Evolutionary conservation across 2,113 vertebrate species (phyloP), one percentile per base, ranked within the genome.

Genomic region (Apteryx mantelli): DNA sequence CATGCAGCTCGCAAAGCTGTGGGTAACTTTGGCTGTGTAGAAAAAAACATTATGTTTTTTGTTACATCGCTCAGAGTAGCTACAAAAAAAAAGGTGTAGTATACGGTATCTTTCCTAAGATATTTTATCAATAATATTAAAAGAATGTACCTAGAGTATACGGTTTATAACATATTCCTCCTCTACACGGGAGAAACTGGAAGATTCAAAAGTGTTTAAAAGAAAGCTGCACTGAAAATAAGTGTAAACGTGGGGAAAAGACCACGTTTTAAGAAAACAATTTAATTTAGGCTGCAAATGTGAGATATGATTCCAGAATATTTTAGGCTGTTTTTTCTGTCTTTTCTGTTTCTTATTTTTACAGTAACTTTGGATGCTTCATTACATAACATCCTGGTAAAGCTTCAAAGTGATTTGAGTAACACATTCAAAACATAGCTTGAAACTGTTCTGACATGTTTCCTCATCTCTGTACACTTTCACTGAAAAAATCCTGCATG

Each of bases 11-110:
- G 91, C 94, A 30, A 82, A 64, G 84, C 5, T n/a, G 61, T 1
- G 38, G 78, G 82, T 40, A 80, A 82, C 91, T 63, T 63, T 55
- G 56, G 84, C 88, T 96, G 95, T 93, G 96, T 91, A 96, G 96
- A 93, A 89, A 87, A 38, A 19, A 95, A 42, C 78, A 17, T 2
- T 9, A 15, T 5, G 9, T 1, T n/a, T 66, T 1, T n/a, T 71
- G 34, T 68, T 60, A 26, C 4, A 28, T 3, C 21, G 13, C 4
- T 38, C 89, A 69, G 60, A 83, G 70, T 48, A 93, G 79, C 32
- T 8, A 22, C 7, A 11, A 5, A 36, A 52, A 48, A 8, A 40
- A 13, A 30, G 26, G 38, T 1, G 9, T 4, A 55, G 32, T 5
- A 6, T 6, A 15, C 5, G 60, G 8, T 13, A 44, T 63, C 52